Evolutionary conservation across 2,113 vertebrate genomes (phyloP), one percentile per base, ranked within the genome.

Genomic region (Phyllopteryx taeniolatus): DNA sequence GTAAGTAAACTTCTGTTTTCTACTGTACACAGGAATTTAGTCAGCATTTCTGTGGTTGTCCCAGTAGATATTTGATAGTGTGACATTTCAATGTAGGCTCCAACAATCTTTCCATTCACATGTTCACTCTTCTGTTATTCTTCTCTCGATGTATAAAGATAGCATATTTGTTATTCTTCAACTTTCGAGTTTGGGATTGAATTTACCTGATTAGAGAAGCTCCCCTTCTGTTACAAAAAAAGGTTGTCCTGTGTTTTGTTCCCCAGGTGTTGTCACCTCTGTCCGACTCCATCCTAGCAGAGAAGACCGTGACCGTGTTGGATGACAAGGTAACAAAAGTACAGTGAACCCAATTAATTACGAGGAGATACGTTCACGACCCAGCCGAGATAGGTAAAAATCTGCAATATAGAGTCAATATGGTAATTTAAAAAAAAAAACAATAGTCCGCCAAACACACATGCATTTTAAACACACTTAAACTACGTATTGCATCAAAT

Each of bases 211-310:
- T 9, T 44, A 5, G 19, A 65, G 10, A 43, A 6, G 39, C 17
- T 4, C 2, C 9, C 17, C 19, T 10, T n/a, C 17, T 4, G 17
- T 33, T 35, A 27, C 27, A 64, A 20, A 39, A 9, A 39, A 44
- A 39, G 11, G 39, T 65, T 65, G 2, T 6, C 22, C n/a, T 42
- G 19, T 69, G 0, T 56, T 69, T 69, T 57, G 59, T 31, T 61
- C 15, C 20, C n/a, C 82, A 99, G 98, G 96, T 99, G 31, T 91
- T 98, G 70, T 99, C 96, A 0, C 97, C 97, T 0, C 92, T 98
- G 51, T 99, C 96, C 0, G 97, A 99, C 83, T 96, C 97, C 51
- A 99, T 99, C 82, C 86, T 99, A 91, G 98, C 97, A 7, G 97
- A 99, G 89, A 99, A 96, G 88, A 98, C 97, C 0, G 94, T 99